Evolutionary conservation across 2,797 vertebrate species (phyloP).

Genomic region (Pampus argenteus): DNA sequence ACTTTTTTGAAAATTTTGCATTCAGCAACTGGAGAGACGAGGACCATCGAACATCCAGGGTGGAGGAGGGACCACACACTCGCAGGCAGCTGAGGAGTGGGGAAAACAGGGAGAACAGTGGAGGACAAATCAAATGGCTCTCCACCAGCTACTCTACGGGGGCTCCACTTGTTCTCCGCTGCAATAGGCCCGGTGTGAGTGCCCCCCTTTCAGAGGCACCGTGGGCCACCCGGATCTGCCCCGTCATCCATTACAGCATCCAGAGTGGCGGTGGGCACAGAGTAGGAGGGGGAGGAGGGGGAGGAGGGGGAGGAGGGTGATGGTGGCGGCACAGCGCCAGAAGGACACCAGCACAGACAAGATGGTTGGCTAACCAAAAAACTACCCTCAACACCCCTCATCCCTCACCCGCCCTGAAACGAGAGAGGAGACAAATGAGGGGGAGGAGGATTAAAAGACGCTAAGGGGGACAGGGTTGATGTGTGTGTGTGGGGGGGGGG

Average conservation of each 20-base stretch:
- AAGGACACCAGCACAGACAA: conserved; percentile 72
- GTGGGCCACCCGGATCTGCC: conserved; percentile 74
- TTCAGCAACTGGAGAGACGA: conserved; percentile 53
- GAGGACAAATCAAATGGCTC: conserved; percentile 76
- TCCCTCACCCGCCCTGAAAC: conserved; percentile 51
- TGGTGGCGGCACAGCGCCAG: conserved; percentile 69
- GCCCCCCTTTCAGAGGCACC: conserved; percentile 59
- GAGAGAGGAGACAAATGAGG: conserved; percentile 63
- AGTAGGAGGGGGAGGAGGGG: conserved; percentile 44
- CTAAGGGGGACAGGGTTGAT: no score
- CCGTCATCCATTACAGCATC: conserved; percentile 78
- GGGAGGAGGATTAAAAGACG: conserved; percentile 56
- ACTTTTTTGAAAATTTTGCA: conserved; percentile 45
- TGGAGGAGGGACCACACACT: conserved; percentile 75
- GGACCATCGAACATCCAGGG: conserved; percentile 64
- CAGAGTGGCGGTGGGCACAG: conserved; percentile 42
- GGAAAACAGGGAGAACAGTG: conserved; percentile 45
- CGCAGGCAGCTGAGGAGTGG: conserved; percentile 43
- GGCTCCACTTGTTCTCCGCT: conserved; percentile 73
- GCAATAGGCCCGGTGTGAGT: conserved; percentile 54
- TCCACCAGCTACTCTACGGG: conserved; percentile 78
- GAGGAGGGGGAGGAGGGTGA: not conserved
- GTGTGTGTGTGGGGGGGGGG: no score
- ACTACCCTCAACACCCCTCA: conserved; percentile 37
- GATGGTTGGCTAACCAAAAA: conserved; percentile 58